Conservation (phyloP, 1,140 invertebrate genomes). For the Ceratoteleas bidentatus region DNA sequence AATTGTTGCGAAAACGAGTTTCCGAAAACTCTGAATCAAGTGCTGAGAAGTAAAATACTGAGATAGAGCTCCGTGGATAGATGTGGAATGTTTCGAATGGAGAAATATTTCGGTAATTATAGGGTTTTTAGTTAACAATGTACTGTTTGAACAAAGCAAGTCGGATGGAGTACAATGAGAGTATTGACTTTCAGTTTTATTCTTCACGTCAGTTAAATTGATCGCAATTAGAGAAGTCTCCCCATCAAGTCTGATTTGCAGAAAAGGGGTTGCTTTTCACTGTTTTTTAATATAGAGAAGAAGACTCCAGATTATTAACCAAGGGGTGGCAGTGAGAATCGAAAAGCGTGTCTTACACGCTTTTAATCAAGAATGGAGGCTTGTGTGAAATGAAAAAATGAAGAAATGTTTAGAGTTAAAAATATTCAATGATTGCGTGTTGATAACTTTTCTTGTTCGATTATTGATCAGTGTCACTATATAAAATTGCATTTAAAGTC, state of each 20-base stretch:
- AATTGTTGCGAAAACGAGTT: too few species aligned
- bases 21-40: not conserved
- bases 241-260: conserved; percentile 13
- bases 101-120: not conserved
- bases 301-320: conserved; percentile 23
- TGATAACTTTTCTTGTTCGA: too few species aligned
- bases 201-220: conserved; percentile 28
- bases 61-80: not conserved
- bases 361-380: conserved; percentile 9
- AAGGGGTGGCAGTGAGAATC: conserved; percentile 19
- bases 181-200: conserved; percentile 33
- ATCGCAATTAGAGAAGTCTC: conserved; percentile 28
- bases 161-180: conserved; percentile 8
- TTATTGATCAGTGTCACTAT: too few species aligned
- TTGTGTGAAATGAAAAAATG: not conserved
- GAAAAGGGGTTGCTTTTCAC: conserved; percentile 23
- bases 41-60: not conserved
- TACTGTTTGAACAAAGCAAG: conserved; percentile 5
- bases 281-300: conserved; percentile 21
- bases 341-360: conserved; percentile 4
- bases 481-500: too few species aligned
- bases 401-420: too few species aligned
- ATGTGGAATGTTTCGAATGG: not conserved
- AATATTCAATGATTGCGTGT: too few species aligned
- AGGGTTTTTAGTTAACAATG: conserved; percentile 4